These are phyloP conservation scores for Masnerella sp. DNA, from an alignment of 2,888 invertebrate genomes.

Conservation along the genomic window DNA sequence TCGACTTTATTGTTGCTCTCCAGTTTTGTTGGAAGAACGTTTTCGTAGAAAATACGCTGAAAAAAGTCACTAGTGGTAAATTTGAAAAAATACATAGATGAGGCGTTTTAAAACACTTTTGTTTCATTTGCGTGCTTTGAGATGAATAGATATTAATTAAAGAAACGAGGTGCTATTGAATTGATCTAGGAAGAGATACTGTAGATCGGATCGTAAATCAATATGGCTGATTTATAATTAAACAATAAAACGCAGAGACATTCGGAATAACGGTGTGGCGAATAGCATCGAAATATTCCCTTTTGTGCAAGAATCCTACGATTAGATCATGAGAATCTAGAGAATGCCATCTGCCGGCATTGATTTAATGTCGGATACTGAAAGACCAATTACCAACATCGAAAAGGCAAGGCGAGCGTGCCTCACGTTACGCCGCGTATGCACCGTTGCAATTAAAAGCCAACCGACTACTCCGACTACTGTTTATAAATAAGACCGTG, in stretches of 20 bases:
- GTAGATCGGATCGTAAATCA: conserved; percentile 1
- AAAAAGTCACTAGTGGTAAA: too few relatives aligned
- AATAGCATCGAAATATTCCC: conserved; percentile 52
- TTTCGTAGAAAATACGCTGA: conserved; percentile 4
- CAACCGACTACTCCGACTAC: conserved; percentile 32
- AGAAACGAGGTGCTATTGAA: too few relatives aligned
- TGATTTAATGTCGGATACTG: conserved; percentile 59
- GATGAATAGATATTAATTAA: too few relatives aligned
- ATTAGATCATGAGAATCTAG: conserved; percentile 58
- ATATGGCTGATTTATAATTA: conserved; percentile 25
- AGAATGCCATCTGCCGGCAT: conserved; percentile 55
- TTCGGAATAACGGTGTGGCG: conserved; percentile 46
- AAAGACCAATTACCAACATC: conserved; percentile 59
- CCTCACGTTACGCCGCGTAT: conserved; percentile 48
- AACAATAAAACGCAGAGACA: conserved; percentile 42
- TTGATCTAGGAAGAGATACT: too few relatives aligned
- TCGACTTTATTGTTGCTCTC: conserved; percentile 11
- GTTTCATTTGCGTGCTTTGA: background rate
- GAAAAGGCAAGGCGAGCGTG: conserved; percentile 57
- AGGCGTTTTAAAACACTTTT: background rate
- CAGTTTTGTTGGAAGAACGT: conserved; percentile 15
- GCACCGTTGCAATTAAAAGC: conserved; percentile 53
- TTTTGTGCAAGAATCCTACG: conserved; percentile 56
- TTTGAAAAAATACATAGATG: too few relatives aligned
- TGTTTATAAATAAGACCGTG: conserved; percentile 42